Base-by-base conservation (phyloP, 2,113 vertebrate species). In the Menura novaehollandiae region DNA sequence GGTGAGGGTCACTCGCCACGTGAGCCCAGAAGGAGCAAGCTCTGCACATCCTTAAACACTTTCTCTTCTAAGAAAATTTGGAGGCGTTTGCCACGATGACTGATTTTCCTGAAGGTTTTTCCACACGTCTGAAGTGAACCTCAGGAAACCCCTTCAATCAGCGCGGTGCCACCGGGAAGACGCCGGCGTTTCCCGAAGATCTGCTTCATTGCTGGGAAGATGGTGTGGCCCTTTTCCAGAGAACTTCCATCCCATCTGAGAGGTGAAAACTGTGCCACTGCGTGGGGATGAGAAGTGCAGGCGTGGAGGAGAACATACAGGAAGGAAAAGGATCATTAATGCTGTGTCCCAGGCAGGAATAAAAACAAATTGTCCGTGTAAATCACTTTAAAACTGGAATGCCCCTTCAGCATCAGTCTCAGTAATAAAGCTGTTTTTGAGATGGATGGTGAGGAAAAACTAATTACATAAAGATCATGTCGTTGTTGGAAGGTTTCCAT, bases 121-220 rank as follows among this genome's bases (percentile, higher is more conserved):
- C 44, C 27, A 5, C 2, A 0, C 18, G 2, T 33, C 32, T 3
- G 23, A 77, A 17, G 7, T 1, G 43, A 53, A n/a, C 66, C 47
- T 79, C 84, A 91, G 96, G 93, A 97, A 96, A 18, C 3, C 15
- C 41, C 81, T 28, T 28, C 17, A 59, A 30, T 69, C 53, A 81
- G 77, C 13, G 41, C 43, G 18, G 41, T 83, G 35, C 33, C 92
- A 78, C 73, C 85, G 64, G 96, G 95, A 96, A 96, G 80, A 69
- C 95, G 95, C 81, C 15, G 5, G 5, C 4, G 24, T 79, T 98
- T 98, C 97, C 98, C 89, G 93, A 75, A 92, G 93, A 88, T 75
- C 82, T 84, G 93, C 89, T 91, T 28, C 93, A 3, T 88, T 98
- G 95, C 97, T 97, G 97, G 97, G 97, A 98, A 98, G 85, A 71